phyloP scores from a whole-genome alignment of 2,888 invertebrate genomes.

The Spatulosminthurus flaviceps region DNA sequence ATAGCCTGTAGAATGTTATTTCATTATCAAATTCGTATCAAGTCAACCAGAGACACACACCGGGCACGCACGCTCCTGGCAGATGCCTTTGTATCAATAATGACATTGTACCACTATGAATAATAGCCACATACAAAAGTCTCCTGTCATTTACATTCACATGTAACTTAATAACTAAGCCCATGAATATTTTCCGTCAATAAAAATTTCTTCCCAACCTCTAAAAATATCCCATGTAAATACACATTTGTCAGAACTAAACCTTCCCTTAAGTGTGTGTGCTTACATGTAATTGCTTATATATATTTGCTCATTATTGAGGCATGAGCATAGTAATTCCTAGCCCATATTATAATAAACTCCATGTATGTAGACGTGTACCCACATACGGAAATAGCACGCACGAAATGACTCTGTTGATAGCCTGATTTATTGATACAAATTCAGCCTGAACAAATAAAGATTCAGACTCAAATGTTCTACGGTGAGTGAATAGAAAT shows the following conservation, averaged over 20 bases:
- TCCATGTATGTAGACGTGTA: no score
- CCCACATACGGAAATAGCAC: no score
- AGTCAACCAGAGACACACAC: slow-evolving; percentile 20
- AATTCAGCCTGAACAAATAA: no score
- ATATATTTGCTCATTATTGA: no score
- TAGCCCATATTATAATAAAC: no score
- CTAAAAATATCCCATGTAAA: neutral
- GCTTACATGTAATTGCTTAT: no score
- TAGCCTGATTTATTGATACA: no score
- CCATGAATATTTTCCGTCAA: neutral
- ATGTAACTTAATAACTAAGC: neutral
- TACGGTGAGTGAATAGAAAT: no score
- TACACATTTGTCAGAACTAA: neutral
- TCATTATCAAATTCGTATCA: slow-evolving; percentile 44
- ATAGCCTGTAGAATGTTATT: slow-evolving; percentile 45
- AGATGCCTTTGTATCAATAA: slow-evolving; percentile 48
- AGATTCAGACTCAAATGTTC: no score
- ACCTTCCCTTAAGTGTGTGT: neutral
- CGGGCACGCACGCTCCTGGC: slow-evolving; percentile 13
- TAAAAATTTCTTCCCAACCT: neutral
- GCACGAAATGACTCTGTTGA: no score
- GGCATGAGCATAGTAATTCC: no score
- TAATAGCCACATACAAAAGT: no score
- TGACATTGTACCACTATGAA: slow-evolving; percentile 21
- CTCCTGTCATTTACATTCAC: slow-evolving; percentile 25